A percentile compares a stretch with the other conserved stretches of the same genome.
These are phyloP conservation scores for Machimus atricapillus DNA, from an alignment of 2,888 invertebrate genomes.

Conservation along the genomic window DNA sequence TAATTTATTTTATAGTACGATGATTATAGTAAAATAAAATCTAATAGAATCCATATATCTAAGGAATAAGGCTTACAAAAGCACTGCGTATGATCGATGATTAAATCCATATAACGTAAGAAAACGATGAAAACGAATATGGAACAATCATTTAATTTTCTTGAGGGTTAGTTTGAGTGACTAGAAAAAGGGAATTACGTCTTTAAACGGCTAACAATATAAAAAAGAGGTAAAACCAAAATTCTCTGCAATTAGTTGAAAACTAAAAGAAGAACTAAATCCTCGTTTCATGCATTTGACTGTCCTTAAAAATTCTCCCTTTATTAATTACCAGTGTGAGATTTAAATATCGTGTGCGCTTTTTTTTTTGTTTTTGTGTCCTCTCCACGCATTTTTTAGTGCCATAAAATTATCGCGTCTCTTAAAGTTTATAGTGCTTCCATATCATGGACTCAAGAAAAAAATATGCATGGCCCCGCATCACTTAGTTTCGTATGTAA, in stretches of 20 bases:
- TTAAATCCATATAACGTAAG: not conserved
- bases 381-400: not conserved
- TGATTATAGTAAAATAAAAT: not conserved
- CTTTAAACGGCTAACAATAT: not conserved
- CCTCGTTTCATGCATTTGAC: not conserved
- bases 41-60: not conserved
- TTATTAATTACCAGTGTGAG: not conserved
- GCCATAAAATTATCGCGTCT: not conserved
- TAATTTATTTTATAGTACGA: too few species aligned
- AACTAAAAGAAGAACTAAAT: not conserved
- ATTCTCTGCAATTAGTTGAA: not conserved
- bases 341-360: not conserved
- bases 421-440: slow-evolving; percentile 27
- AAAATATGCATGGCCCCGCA: not conserved
- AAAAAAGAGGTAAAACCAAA: not conserved
- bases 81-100: not conserved
- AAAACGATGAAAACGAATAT: not conserved
- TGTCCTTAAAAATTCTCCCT: not conserved
- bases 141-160: not conserved
- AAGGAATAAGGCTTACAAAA: not conserved
- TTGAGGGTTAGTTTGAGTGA: not conserved
- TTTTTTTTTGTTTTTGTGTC: not conserved
- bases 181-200: not conserved
- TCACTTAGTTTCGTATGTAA: not conserved
- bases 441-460: not conserved